A percentile compares a stretch with the other conserved stretches of the same genome.
phyloP scores from a whole-genome alignment of 2,797 vertebrate species.

The Australoheros facetus region DNA sequence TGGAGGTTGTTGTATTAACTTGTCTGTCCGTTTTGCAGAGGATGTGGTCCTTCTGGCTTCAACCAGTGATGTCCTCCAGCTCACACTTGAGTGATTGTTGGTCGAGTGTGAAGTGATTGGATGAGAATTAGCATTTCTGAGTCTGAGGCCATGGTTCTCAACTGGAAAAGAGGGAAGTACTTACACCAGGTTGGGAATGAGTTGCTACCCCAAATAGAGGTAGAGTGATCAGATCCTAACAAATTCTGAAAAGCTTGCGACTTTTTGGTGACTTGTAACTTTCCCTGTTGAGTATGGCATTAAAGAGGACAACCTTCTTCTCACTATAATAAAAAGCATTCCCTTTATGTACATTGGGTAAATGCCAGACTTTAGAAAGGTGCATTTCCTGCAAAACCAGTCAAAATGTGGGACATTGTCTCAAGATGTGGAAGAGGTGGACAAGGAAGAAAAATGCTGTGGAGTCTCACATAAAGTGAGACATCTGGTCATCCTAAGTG shows the following conservation, averaged over 20 bases:
- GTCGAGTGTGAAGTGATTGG: neutral
- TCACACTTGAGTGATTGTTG: neutral
- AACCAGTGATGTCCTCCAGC: neutral
- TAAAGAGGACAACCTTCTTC: neutral
- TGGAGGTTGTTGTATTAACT: neutral
- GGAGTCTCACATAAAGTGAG: neutral
- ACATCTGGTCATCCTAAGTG: neutral
- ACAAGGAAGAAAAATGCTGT: neutral
- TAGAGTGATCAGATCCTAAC: neutral
- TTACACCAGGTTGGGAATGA: neutral
- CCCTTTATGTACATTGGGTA: neutral
- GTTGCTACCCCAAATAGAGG: neutral
- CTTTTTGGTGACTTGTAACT: neutral
- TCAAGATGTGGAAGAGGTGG: neutral
- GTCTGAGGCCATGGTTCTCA: neutral
- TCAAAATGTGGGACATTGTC: neutral
- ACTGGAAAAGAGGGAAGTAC: neutral
- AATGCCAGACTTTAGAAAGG: neutral
- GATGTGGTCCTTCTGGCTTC: neutral
- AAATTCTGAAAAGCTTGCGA: neutral
- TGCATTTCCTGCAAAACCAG: neutral
- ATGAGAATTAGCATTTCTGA: neutral
- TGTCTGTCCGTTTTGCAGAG: neutral
- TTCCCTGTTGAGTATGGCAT: neutral
- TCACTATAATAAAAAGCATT: neutral